Evolutionary conservation across 1,140 invertebrate species (phyloP), one percentile per base, ranked within the genome.

Genomic region (Frieseomelitta varia): DNA sequence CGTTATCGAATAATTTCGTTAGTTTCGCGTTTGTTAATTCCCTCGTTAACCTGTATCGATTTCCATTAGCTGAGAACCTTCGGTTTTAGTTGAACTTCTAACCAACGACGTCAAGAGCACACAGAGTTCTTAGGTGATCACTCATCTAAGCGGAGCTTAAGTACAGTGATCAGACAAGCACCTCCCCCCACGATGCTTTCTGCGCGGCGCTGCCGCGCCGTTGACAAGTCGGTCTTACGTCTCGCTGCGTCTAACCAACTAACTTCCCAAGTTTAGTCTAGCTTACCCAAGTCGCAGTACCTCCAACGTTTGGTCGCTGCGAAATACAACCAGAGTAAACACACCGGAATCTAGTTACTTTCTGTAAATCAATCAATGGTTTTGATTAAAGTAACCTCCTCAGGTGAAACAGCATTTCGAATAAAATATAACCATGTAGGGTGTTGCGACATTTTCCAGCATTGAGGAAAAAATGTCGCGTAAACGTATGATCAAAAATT

Each of bases 81-180:
- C 10, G 27, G 72, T 69, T 69, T 69, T 69, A 51, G 72, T 34
- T n/a, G 30, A 74, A 34, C 72, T 74, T 24, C 27, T 21, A 27
- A 47, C 34, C 19, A 74, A 3, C 51, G 19, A 74, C 34, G 21
- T 24, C 53, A 19, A 47, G 24, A 27, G 39, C 58, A 77, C 74
- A 76, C 58, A 12, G 58, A 51, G 58, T 77, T 63, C 75, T 63
- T 77, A 51, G 75, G 27, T 39, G 58, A 77, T 77, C 75, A 47
- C 75, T 77, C 75, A 63, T 63, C 24, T 63, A 77, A 77, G 34
- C 55, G 58, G 24, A 77, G 58, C 75, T 77, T 77, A 77, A 77
- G 75, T 77, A 63, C 75, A 27, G 75, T 77, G 75, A 77, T 77
- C 75, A 77, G 75, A 77, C 75, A 77, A 77, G 75, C 63, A 77